phyloP scores from a whole-genome alignment of 1,140 invertebrate species.

The Drosophila bocqueti region DNA sequence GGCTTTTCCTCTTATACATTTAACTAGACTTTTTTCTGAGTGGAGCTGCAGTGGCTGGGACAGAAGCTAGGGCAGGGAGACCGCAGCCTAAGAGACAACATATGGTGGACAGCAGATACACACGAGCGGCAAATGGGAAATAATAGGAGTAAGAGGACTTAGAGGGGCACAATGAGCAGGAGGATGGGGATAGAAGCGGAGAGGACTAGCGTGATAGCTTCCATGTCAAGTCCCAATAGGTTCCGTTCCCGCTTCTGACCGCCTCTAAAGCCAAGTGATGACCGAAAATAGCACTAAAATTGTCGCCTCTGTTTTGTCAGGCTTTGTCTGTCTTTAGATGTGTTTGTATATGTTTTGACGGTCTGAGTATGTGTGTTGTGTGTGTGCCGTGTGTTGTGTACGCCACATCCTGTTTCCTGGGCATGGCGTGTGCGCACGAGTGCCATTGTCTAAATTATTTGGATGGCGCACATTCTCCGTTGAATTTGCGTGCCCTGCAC shows the following conservation, averaged over 20 bases:
- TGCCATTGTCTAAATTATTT: constrained; percentile 82
- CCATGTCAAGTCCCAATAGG: constrained; percentile 39
- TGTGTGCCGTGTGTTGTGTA: constrained; percentile 27
- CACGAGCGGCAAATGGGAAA: constrained; percentile 18
- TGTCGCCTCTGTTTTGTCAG: constrained; percentile 58
- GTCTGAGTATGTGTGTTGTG: neutral
- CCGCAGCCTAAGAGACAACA: constrained; percentile 55
- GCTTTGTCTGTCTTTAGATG: constrained; percentile 17
- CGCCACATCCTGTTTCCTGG: constrained; percentile 54
- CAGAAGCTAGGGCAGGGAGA: constrained; percentile 6
- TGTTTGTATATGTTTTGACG: constrained; percentile 13
- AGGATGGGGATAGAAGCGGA: neutral
- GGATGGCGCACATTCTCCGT: constrained; percentile 69
- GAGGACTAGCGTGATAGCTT: constrained; percentile 14
- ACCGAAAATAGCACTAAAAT: constrained; percentile 69
- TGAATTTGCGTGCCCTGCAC: constrained; percentile 62
- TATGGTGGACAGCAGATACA: constrained; percentile 60
- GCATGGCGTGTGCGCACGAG: constrained; percentile 78
- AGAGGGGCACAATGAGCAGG: neutral
- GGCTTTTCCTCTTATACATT: neutral
- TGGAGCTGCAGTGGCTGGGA: constrained; percentile 27
- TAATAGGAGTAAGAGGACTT: constrained; percentile 2
- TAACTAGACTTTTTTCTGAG: neutral
- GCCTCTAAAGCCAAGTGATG: constrained; percentile 48
- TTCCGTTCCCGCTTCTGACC: constrained; percentile 34